phyloP scores from a whole-genome alignment of 1,140 invertebrate species.

The Bombus sylvicola region DNA sequence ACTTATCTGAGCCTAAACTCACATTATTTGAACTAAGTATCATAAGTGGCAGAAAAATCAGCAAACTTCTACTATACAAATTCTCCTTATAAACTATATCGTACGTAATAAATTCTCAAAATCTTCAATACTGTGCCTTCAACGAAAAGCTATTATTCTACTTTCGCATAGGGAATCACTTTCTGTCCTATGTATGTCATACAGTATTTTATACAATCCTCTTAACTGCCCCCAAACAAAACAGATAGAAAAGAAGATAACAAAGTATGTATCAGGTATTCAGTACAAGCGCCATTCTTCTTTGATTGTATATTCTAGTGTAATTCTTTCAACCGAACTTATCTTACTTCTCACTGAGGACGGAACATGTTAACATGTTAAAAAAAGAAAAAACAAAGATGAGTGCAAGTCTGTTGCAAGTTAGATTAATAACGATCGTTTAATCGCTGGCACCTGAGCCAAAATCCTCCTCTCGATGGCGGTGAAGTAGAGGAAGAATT shows the following conservation, averaged over 20 bases:
- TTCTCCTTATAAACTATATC: too few relatives aligned
- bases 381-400: neutral
- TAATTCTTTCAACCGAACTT: neutral
- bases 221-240: neutral
- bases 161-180: neutral
- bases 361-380: neutral
- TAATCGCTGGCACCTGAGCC: conserved; percentile 85
- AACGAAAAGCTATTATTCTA: neutral
- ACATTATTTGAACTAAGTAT: neutral
- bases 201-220: neutral
- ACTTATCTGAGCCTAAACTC: neutral
- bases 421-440: conserved; percentile 10
- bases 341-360: too few relatives aligned
- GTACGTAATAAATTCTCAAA: neutral
- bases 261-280: neutral
- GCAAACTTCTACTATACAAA: neutral
- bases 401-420: neutral
- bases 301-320: neutral
- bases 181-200: neutral
- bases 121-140: neutral
- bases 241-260: neutral
- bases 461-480: conserved; percentile 89
- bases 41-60: neutral
- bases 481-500: conserved; percentile 94
- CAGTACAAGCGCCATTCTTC: neutral